A percentile compares a stretch with the other conserved stretches of the same genome.
Evolutionary conservation across 2,888 invertebrate genomes (phyloP).

Genomic region (Tenthredo livida): DNA sequence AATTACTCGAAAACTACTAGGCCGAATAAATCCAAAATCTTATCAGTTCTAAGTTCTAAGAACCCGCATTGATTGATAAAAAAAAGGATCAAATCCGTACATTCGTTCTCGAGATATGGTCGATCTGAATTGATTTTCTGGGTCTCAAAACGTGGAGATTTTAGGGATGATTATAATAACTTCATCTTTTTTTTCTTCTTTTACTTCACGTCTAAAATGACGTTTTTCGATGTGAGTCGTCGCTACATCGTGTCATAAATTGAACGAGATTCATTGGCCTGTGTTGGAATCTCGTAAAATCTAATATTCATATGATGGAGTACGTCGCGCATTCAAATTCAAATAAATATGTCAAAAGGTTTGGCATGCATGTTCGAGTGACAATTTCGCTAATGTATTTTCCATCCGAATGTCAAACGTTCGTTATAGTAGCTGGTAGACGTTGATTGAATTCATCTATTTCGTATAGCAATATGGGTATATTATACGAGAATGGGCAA

Average conservation of each 20-base stretch:
- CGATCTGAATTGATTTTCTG: not conserved
- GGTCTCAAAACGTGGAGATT: not conserved
- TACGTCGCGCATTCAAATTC: not conserved
- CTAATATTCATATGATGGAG: not conserved
- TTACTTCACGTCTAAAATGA: not conserved
- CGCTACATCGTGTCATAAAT: not conserved
- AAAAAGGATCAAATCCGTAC: not conserved
- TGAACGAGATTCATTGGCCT: not conserved
- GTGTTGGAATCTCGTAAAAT: not conserved
- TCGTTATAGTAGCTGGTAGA: not conserved
- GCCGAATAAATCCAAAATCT: not conserved
- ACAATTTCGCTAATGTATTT: slow-evolving; percentile 35
- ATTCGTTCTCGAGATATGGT: not conserved
- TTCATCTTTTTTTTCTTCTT: no score
- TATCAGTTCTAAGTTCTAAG: not conserved
- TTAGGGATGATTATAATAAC: not conserved
- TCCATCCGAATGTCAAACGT: not conserved
- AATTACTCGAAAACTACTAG: not conserved
- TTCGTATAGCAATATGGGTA: slow-evolving; percentile 2
- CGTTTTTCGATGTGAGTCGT: not conserved
- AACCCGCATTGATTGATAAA: not conserved
- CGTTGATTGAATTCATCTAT: slow-evolving; percentile 43
- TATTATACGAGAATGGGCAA: not conserved
- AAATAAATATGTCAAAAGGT: not conserved
- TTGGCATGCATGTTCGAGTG: not conserved